Conservation (phyloP, 2,113 vertebrate species). For the Ardeotis arabs region DNA sequence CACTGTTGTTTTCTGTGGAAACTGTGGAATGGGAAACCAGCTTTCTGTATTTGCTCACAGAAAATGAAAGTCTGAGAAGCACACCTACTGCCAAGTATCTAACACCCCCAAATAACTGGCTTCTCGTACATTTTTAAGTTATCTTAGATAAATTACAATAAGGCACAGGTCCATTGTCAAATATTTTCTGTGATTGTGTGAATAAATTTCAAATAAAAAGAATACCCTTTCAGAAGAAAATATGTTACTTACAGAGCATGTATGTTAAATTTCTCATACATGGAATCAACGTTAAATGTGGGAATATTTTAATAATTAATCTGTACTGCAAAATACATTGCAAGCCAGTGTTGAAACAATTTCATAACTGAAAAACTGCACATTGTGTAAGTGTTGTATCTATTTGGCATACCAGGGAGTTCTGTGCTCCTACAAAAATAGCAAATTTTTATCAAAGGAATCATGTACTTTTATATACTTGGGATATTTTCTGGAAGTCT, state of each 20-base stretch:
- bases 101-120: neutral
- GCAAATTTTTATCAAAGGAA: constrained; percentile 30
- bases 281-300: neutral
- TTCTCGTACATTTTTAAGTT: neutral
- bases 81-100: neutral
- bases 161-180: neutral
- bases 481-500: constrained; percentile 58
- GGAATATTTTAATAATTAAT: constrained; percentile 5
- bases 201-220: neutral
- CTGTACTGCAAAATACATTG: constrained; percentile 3
- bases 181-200: neutral
- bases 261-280: neutral
- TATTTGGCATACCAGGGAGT: neutral
- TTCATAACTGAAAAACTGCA: constrained; percentile 47
- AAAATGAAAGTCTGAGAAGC: neutral
- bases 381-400: neutral
- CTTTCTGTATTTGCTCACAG: neutral
- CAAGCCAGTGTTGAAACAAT: constrained; percentile 34
- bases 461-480: constrained; percentile 35
- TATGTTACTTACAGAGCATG: neutral
- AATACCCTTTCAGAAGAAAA: neutral
- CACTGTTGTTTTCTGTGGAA: neutral
- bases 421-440: neutral
- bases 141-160: neutral
- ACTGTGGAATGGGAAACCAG: neutral